Conservation (phyloP, 2,888 invertebrate genomes). For the Cylloceria caligata region DNA sequence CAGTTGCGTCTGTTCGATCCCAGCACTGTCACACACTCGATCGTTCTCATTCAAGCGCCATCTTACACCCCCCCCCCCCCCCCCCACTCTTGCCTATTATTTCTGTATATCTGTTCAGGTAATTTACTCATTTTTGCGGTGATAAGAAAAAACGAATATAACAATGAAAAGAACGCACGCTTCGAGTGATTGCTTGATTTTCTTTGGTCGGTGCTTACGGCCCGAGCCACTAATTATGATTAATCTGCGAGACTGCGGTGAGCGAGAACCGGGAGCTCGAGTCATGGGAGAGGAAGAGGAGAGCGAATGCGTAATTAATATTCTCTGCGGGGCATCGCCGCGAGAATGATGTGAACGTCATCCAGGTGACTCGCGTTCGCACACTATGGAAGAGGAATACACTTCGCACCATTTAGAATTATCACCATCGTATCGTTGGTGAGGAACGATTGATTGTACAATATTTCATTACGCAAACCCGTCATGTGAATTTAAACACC, state of each 20-base stretch:
- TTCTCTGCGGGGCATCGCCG: conserved; percentile 78
- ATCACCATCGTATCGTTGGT: background rate
- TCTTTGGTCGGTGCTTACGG: conserved; percentile 41
- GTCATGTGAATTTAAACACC: background rate
- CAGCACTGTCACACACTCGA: conserved; percentile 23
- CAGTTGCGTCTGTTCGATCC: conserved; percentile 74
- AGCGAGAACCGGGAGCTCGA: conserved; percentile 73
- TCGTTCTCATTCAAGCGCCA: conserved; percentile 63
- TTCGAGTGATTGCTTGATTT: conserved; percentile 27
- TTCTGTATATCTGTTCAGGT: background rate
- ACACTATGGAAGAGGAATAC: conserved; percentile 35
- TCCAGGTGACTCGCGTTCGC: conserved; percentile 73
- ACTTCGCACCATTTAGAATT: conserved; percentile 58
- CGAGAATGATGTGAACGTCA: conserved; percentile 73
- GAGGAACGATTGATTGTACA: background rate
- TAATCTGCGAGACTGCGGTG: conserved; percentile 77
- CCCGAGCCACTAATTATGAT: conserved; percentile 80
- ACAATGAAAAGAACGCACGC: background rate
- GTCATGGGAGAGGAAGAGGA: conserved; percentile 13
- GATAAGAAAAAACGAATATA: background rate
- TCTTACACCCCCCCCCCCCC: conserved; percentile 67
- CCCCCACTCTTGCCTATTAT: conserved; percentile 26
- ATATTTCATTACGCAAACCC: background rate
- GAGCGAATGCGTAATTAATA: conserved; percentile 79
- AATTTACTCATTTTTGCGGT: conserved; percentile 21